Base-by-base conservation (phyloP, 1,140 invertebrate genomes). In the Calliphora vicina region DNA sequence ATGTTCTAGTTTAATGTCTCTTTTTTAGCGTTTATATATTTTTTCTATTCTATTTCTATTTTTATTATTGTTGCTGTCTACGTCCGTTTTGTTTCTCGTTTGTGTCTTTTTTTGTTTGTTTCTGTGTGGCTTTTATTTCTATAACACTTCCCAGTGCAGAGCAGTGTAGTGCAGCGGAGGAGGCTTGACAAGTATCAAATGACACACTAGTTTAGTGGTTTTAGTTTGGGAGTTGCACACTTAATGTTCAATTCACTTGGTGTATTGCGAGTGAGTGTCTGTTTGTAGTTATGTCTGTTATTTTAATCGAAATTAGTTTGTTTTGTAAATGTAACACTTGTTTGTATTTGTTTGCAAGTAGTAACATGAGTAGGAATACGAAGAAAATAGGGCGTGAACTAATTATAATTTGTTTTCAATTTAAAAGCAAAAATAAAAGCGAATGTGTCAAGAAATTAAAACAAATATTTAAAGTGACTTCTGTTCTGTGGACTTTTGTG, bases 151-250 rank as follows among this genome's bases (percentile, higher is more conserved):
- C 61, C 61, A 67, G 20, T 67, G 61, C 4, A n/a, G n/a, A n/a
- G n/a, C n/a, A n/a, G n/a, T n/a, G n/a, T n/a, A n/a, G n/a, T n/a
- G n/a, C n/a, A n/a, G 5, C 6, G 15, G 13, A n/a, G 50, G 50
- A 12, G 61, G 8, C 61, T 67, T 67, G 61, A 67, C 61, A 67
- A 67, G 61, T 67, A 23, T 67, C 61, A 67, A 67, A 67, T 67
- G 61, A 67, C 61, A 67, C 61, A 67, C 61, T 23, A 67, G 61
- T 67, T 67, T 67, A 67, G 61, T 67, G 61, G 61, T 67, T 67
- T 67, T 25, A 23, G 5, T 1, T 67, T 67, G 61, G 61, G 61
- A 23, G 61, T 67, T 57, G 50, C 5, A 67, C 61, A 67, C 20
- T 67, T 67, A 10, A 67, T 67, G n/a, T 67, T 9, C 13, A n/a